Conservation (phyloP, 2,888 invertebrate genomes). For the Pandemis corylana region DNA sequence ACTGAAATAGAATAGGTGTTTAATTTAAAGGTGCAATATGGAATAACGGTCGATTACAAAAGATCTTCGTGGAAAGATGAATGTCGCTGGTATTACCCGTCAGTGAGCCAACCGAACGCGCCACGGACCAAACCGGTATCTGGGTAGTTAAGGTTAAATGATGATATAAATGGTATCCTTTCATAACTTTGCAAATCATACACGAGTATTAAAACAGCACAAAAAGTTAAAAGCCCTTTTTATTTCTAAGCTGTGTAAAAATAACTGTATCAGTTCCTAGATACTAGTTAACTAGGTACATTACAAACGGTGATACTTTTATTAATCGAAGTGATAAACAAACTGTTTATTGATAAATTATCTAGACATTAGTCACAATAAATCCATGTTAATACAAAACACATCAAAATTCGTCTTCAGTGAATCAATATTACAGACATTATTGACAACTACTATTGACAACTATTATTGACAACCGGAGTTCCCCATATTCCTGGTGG, state of each 20-base stretch:
- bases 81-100: not conserved
- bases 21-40: no score
- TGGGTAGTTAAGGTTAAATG: conserved; percentile 1
- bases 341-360: no score
- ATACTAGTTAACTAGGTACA: no score
- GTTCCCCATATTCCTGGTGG: not conserved
- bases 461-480: no score
- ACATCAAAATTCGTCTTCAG: no score
- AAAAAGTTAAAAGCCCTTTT: not conserved
- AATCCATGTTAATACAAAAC: no score
- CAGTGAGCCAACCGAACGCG: not conserved
- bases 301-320: no score
- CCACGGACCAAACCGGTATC: not conserved
- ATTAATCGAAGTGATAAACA: no score
- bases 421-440: no score
- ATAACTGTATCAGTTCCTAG: no score
- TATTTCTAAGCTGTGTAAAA: not conserved
- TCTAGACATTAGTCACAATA: no score
- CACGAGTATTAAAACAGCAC: not conserved
- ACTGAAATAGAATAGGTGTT: not conserved
- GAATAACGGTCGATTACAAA: not conserved
- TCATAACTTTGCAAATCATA: not conserved
- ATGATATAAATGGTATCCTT: not conserved
- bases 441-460: no score
- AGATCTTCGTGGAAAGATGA: not conserved